Conservation (phyloP, 1,140 invertebrate species). For the Cydia amplana region DNA sequence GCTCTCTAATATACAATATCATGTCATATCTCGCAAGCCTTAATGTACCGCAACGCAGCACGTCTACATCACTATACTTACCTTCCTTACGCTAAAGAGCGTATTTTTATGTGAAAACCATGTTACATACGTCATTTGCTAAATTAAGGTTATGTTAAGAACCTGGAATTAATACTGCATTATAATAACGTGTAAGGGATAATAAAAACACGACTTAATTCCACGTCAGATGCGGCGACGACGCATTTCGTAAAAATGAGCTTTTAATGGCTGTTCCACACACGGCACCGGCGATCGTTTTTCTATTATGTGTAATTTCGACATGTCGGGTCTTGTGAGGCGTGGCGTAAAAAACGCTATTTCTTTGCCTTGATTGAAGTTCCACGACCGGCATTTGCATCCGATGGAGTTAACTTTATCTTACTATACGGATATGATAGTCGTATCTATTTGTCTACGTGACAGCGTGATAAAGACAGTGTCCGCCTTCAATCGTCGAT, state of each 20-base stretch:
- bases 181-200: conserved; percentile 27
- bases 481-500: too few species aligned
- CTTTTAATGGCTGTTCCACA: conserved; percentile 38
- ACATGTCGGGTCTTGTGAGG: background rate
- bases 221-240: conserved; percentile 35
- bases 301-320: conserved; percentile 30
- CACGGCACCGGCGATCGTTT: conserved; percentile 15
- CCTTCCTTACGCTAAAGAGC: background rate
- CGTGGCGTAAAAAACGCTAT: conserved; percentile 9
- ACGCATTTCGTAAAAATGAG: conserved; percentile 37
- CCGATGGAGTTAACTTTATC: background rate
- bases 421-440: too few species aligned
- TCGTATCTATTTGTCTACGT: too few species aligned
- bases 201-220: conserved; percentile 37
- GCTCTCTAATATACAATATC: conserved; percentile 9
- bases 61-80: conserved; percentile 9
- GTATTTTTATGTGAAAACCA: background rate
- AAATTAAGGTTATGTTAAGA: background rate
- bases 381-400: background rate
- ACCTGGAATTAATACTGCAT: conserved; percentile 24
- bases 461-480: too few species aligned
- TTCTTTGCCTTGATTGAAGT: conserved; percentile 8
- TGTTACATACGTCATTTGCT: background rate
- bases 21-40: conserved; percentile 11
- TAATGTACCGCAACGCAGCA: conserved; percentile 7